Conservation (phyloP, 2,797 vertebrate genomes). For the Neopelma chrysocephalum region DNA sequence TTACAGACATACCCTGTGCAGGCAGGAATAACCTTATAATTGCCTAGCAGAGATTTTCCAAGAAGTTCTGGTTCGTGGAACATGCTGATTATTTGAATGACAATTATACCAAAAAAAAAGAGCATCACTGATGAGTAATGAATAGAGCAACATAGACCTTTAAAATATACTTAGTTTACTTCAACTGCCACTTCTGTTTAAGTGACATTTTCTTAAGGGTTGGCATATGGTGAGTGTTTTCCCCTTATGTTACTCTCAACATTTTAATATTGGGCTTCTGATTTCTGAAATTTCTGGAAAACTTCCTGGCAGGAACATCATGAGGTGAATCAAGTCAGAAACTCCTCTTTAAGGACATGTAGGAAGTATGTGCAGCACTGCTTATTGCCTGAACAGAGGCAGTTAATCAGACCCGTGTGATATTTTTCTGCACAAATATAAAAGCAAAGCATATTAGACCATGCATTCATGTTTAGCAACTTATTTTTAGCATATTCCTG, state of each 20-base stretch:
- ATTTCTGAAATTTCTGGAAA: neutral
- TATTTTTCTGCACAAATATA: neutral
- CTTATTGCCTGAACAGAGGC: neutral
- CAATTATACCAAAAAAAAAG: neutral
- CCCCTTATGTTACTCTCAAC: neutral
- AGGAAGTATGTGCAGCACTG: neutral
- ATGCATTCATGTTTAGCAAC: neutral
- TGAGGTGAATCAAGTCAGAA: neutral
- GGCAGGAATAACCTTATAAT: neutral
- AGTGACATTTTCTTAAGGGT: neutral
- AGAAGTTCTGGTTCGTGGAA: neutral
- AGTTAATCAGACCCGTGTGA: neutral
- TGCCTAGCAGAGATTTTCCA: neutral
- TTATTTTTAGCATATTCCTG: neutral
- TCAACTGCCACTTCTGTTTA: neutral
- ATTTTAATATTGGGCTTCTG: neutral
- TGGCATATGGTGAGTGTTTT: neutral
- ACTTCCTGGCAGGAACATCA: neutral
- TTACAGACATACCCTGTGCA: neutral
- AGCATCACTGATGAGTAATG: neutral
- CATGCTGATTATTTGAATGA: neutral
- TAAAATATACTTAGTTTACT: neutral
- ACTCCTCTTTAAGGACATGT: neutral
- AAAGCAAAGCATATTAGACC: neutral
- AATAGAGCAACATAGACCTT: neutral